phyloP scores from a whole-genome alignment of 1,140 invertebrate species.

The Drosophila micromelanica region DNA sequence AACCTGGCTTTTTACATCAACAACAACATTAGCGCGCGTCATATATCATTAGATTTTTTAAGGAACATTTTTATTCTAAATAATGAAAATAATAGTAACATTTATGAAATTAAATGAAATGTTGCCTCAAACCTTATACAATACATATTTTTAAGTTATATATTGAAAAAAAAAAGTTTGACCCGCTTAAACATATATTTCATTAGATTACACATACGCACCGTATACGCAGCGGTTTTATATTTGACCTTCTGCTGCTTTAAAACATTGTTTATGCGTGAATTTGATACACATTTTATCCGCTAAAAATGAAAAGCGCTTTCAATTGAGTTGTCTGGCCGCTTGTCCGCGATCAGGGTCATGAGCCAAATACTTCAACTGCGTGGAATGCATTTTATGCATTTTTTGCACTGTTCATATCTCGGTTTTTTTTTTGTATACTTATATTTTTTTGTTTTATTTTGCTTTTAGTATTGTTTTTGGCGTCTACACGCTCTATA shows the following conservation, averaged over 20 bases:
- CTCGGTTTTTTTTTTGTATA: constrained; percentile 13
- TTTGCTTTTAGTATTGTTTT: constrained; percentile 30
- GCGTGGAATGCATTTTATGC: constrained; percentile 61
- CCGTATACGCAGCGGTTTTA: background rate
- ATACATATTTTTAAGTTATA: too few relatives aligned
- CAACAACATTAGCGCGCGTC: too few relatives aligned
- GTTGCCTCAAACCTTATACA: too few relatives aligned
- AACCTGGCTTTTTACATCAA: too few relatives aligned
- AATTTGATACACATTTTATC: constrained; percentile 28
- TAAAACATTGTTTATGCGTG: constrained; percentile 12
- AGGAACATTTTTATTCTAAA: too few relatives aligned
- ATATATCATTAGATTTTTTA: too few relatives aligned
- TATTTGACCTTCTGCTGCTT: background rate
- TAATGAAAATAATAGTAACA: too few relatives aligned
- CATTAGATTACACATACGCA: background rate
- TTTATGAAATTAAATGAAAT: too few relatives aligned
- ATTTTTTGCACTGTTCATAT: constrained; percentile 52
- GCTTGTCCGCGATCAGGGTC: constrained; percentile 66
- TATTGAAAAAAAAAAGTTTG: too few relatives aligned
- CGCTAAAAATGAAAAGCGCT: constrained; percentile 4
- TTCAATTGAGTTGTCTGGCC: constrained; percentile 24
- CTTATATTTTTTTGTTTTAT: constrained; percentile 9
- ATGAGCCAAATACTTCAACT: constrained; percentile 63
- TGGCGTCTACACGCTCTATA: constrained; percentile 51
- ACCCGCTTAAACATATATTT: too few relatives aligned